Base-by-base conservation (phyloP, 2,888 invertebrate species). In the Ametastegia equiseti region DNA sequence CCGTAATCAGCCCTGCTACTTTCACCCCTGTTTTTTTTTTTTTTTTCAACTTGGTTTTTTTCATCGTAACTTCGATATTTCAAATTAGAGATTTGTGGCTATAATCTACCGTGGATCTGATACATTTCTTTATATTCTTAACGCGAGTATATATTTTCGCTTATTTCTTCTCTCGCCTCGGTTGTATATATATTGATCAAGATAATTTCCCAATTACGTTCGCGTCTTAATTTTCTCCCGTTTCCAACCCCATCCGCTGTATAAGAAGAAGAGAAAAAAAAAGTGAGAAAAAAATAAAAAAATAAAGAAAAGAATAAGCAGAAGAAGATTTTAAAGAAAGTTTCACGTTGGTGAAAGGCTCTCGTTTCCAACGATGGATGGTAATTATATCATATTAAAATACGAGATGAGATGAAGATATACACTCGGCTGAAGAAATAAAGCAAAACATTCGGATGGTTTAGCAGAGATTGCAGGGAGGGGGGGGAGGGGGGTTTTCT, bases 121-220 rank as follows among this genome's bases (percentile, higher is more conserved):
- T 50, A 50, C 50, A 50, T 1, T 65, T 36, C 9, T 1, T 3
- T 19, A 6, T 39, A 5, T 27, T 71, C 9, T 47, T 1, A 2
- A 13, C 15, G 7, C 19, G 15, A 1, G 27, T 7, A 6, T 23
- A 1, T 42, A 19, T 42, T 19, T 9, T n/a, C 19, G 39, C 0
- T 42, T 23, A 9, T 15, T 65, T 23, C 42, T 42, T 42, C 42
- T 54, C 23, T 54, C 11, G 9, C 11, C 54, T 23, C 54, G 23
- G 23, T 11, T 54, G 54, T 54, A 54, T 6, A n/a, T n/a, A 23
- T 42, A 69, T 69, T 69, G 69, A 69, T 69, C 69, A 69, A 69
- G 69, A 69, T 69, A 71, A 71, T 71, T 71, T 71, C 71, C 15
- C 71, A 69, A 69, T 69, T 69, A 69, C 69, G 69, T 23, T 23